Evolutionary conservation across 1,140 invertebrate species (phyloP), one percentile per base, ranked within the genome.

Genomic region (Heliconius melpomene): DNA sequence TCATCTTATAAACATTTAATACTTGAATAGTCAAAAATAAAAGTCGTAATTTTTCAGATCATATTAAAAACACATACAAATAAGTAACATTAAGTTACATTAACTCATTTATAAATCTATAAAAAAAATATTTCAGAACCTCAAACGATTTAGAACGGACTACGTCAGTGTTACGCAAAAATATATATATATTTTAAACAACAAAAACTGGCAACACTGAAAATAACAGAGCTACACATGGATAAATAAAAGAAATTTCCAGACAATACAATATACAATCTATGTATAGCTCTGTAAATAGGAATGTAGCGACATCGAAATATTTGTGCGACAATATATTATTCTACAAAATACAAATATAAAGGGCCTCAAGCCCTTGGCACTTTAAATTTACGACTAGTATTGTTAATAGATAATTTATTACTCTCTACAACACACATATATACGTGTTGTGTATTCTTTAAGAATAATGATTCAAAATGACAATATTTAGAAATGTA

Each of bases 301-400:
- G 78, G 78, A 79, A 79, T 79, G 78, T 79, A 74, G 78, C 78
- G 78, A 79, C 78, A 75, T 74, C 54, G 50, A 79, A 40, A 75
- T 29, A 72, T 36, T 79, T 79, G 78, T 79, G 78, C 78, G 74
- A 75, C n/a, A 73, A 38, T 74, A 66, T 7, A 32, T 16, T 23
- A 66, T 29, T 29, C 9, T 26, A 26, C 3, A 23, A 66, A 66
- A 66, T 66, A 66, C 2, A 46, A 16, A 36, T 40, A 73, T 18
- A 79, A 72, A 79, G 78, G 57, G 60, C 52, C 5, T 71, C 70
- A 75, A 79, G 72, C 73, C 73, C 78, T 79, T 79, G 78, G 78
- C 78, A 79, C 78, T 79, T 74, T 66, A 40, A n/a, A 60, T 40
- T 60, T 36, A 75, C 29, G 74, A 75, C 74, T 60, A 75, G 20